Percentiles rank a stretch among this genome's conserved stretches.
Conservation (phyloP, 2,888 invertebrate genomes). For the Ceraclea dissimilis region DNA sequence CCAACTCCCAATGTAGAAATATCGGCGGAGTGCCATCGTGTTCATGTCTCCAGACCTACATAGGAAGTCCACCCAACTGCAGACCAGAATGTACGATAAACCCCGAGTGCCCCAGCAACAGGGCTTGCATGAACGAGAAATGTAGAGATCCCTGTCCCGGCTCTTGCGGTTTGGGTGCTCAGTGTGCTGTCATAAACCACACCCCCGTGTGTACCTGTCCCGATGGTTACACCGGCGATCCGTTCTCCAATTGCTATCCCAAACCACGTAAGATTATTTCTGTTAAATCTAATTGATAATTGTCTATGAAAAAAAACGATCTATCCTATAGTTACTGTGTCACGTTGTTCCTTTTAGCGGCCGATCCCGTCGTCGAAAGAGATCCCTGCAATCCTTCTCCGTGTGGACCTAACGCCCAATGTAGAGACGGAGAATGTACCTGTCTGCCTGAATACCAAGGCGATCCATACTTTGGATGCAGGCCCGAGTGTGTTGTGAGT, state of each 20-base stretch:
- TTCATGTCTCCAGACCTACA: slow-evolving; percentile 65
- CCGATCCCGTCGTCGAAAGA: slow-evolving; percentile 36
- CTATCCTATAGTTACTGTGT: no score
- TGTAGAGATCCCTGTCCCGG: slow-evolving; percentile 75
- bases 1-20: slow-evolving; percentile 57
- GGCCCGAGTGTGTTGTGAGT: slow-evolving; percentile 76
- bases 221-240: slow-evolving; percentile 62
- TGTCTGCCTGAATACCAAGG: slow-evolving; percentile 71
- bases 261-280: slow-evolving; percentile 39
- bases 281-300: slow-evolving; percentile 26
- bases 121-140: slow-evolving; percentile 64
- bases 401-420: slow-evolving; percentile 69
- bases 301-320: no score
- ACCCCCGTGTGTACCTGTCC: slow-evolving; percentile 67
- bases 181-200: slow-evolving; percentile 63
- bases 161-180: slow-evolving; percentile 67
- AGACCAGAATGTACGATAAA: slow-evolving; percentile 79
- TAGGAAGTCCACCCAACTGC: slow-evolving; percentile 63
- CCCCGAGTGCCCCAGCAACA: slow-evolving; percentile 71
- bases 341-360: slow-evolving; percentile 34
- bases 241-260: slow-evolving; percentile 39
- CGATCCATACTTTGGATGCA: slow-evolving; percentile 69
- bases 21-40: slow-evolving; percentile 66
- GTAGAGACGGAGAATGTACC: slow-evolving; percentile 59
- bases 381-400: slow-evolving; percentile 60